Conservation (phyloP, 1,140 invertebrate genomes). For the Drosophila orena region DNA sequence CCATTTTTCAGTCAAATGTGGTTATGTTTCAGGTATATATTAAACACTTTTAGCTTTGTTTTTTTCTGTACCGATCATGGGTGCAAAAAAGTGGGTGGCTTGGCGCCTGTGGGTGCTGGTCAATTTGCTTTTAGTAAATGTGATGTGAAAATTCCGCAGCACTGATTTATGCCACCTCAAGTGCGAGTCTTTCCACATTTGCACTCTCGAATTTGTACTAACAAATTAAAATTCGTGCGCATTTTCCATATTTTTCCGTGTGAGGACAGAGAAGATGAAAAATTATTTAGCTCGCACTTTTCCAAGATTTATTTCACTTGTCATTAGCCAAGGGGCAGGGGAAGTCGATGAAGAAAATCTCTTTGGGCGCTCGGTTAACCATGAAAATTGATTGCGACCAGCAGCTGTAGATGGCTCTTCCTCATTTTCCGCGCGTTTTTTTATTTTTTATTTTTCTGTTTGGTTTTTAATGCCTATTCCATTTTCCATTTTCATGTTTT, state of each 20-base stretch:
- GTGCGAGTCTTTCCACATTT: slow-evolving; percentile 25
- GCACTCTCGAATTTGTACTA: slow-evolving; percentile 54
- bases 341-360: slow-evolving; percentile 12
- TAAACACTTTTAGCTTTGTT: not conserved
- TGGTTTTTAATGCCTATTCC: slow-evolving; percentile 12
- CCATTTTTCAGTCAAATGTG: too few species aligned
- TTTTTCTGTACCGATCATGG: not conserved
- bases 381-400: slow-evolving; percentile 78
- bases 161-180: slow-evolving; percentile 55
- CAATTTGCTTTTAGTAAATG: slow-evolving; percentile 27
- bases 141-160: slow-evolving; percentile 29
- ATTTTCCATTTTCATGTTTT: slow-evolving; percentile 55
- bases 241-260: slow-evolving; percentile 61
- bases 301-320: slow-evolving; percentile 71
- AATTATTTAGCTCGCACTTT: slow-evolving; percentile 54
- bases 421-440: slow-evolving; percentile 16
- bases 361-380: slow-evolving; percentile 64
- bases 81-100: not conserved
- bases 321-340: slow-evolving; percentile 45
- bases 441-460: slow-evolving; percentile 2
- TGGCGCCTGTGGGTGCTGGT: slow-evolving; percentile 10
- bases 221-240: slow-evolving; percentile 62
- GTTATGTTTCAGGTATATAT: too few species aligned
- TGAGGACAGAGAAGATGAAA: slow-evolving; percentile 10
- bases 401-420: slow-evolving; percentile 57